These are phyloP conservation scores for human DNA, from an alignment of 2,113 vertebrate genomes.

Conservation along the genomic window DNA sequence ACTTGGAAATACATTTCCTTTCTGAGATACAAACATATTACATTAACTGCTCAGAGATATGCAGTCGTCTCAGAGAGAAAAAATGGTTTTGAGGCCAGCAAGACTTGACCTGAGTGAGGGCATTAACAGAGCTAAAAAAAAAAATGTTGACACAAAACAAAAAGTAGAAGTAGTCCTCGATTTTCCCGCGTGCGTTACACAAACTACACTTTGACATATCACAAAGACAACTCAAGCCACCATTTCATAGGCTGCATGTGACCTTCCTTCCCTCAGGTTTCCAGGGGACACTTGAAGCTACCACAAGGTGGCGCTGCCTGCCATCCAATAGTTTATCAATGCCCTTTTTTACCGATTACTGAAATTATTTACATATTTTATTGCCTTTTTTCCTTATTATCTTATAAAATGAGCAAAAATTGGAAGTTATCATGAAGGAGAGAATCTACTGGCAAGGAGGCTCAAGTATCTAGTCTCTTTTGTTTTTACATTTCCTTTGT, in stretches of 20 bases:
- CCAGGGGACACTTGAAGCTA: not conserved
- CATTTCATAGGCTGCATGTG: fast-evolving
- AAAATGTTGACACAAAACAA: not conserved
- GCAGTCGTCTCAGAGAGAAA: not conserved
- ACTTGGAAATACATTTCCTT: not conserved
- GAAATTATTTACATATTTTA: not conserved
- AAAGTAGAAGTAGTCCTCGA: not conserved
- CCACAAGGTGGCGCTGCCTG: constrained; percentile 69
- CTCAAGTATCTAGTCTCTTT: not conserved
- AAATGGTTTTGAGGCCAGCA: not conserved
- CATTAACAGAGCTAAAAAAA: not conserved
- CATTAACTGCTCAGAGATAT: not conserved
- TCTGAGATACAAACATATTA: not conserved
- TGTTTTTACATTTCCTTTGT: not conserved
- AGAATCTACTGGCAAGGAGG: not conserved
- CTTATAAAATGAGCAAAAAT: not conserved
- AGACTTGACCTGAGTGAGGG: not conserved
- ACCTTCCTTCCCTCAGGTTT: not conserved
- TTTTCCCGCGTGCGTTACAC: not conserved
- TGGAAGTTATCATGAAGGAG: not conserved
- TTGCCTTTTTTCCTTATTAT: not conserved
- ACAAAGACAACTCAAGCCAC: not conserved
- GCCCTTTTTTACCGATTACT: not conserved
- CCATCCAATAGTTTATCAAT: not conserved
- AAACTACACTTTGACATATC: not conserved